phyloP scores from a whole-genome alignment of 2,113 vertebrate species.

The Indicator maculatus region DNA sequence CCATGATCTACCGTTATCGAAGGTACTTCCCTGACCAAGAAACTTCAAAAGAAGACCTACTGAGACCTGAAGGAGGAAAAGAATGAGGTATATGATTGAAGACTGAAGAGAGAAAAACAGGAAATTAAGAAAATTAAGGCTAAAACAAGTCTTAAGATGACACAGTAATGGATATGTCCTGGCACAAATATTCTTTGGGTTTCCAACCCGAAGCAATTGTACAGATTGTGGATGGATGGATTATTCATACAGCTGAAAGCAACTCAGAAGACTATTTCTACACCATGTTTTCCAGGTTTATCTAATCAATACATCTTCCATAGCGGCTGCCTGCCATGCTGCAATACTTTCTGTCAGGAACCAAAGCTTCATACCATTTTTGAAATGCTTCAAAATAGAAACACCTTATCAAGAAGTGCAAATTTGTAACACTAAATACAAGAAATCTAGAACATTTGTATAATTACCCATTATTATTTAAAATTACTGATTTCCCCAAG shows the following conservation, averaged over 20 bases:
- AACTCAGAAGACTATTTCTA: not conserved
- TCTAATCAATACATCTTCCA: fast-evolving
- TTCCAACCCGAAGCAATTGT: not conserved
- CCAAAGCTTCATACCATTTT: not conserved
- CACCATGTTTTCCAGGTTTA: not conserved
- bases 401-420: not conserved
- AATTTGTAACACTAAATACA: not conserved
- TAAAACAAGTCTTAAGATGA: not conserved
- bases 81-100: not conserved
- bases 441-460: not conserved
- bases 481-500: not conserved
- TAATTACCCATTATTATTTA: not conserved
- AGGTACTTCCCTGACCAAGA: not conserved
- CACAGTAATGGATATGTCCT: not conserved
- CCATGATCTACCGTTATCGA: not conserved
- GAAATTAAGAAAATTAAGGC: not conserved
- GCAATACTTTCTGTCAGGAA: not conserved
- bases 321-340: not conserved
- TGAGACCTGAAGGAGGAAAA: not conserved
- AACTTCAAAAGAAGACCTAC: not conserved
- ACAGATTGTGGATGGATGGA: not conserved
- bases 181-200: not conserved
- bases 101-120: not conserved
- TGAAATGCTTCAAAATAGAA: not conserved
- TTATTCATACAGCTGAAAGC: not conserved